These are phyloP conservation scores for Copsychus sechellarum DNA, from an alignment of 2,113 vertebrate species.

Conservation along the genomic window DNA sequence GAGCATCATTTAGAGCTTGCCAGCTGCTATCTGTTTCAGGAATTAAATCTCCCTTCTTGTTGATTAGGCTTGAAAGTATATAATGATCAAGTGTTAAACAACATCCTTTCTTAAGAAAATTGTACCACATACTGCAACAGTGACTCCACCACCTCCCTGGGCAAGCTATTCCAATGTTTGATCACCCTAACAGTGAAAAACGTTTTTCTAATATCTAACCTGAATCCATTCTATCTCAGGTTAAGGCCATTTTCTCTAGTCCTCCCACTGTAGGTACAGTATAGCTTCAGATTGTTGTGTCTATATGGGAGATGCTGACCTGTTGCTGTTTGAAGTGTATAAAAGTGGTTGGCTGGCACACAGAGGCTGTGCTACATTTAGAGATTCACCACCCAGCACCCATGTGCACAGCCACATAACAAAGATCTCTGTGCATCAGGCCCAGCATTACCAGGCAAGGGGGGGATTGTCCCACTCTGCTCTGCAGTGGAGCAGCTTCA, in stretches of 20 bases:
- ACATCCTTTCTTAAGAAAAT: neutral
- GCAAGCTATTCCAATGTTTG: neutral
- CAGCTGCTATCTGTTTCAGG: neutral
- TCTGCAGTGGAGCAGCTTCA: neutral
- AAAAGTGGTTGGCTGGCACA: neutral
- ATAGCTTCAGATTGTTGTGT: neutral
- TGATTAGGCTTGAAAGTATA: neutral
- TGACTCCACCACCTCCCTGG: neutral
- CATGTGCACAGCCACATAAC: neutral
- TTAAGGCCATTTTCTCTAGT: neutral
- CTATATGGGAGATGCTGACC: neutral
- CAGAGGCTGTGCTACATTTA: neutral
- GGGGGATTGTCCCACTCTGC: fast-evolving
- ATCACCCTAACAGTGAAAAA: neutral
- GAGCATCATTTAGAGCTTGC: neutral
- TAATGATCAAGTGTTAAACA: neutral
- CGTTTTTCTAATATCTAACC: neutral
- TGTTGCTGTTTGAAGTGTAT: neutral
- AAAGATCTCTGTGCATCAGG: neutral
- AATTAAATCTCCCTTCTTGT: neutral
- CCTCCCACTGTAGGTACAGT: neutral
- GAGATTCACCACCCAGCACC: neutral
- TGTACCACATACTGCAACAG: neutral
- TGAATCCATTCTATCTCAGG: neutral
- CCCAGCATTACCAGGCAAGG: neutral